Evolutionary conservation across 2,113 vertebrate genomes (phyloP).

Genomic region (Anas platyrhynchos): DNA sequence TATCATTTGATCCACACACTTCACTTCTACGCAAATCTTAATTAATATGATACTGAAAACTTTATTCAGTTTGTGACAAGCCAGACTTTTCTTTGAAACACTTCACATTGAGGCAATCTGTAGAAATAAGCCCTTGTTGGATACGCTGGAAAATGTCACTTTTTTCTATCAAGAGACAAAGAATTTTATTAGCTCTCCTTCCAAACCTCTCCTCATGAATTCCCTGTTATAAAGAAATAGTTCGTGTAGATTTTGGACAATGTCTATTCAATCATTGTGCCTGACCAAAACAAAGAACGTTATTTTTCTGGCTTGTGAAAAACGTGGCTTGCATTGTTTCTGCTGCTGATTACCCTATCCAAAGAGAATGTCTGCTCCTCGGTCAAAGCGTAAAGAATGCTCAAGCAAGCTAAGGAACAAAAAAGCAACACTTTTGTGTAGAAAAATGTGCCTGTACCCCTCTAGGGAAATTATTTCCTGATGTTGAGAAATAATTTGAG

Average conservation of each 20-base stretch:
- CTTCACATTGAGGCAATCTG: background rate
- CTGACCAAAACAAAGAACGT: slow-evolving; percentile 6
- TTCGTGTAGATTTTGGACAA: background rate
- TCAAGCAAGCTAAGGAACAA: background rate
- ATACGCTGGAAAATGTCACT: background rate
- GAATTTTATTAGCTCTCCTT: background rate
- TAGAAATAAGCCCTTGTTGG: background rate
- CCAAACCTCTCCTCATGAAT: background rate
- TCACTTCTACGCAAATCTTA: background rate
- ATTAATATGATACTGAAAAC: background rate
- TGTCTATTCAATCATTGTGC: background rate
- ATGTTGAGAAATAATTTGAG: background rate
- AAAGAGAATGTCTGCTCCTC: slow-evolving; percentile 42
- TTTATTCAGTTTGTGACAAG: background rate
- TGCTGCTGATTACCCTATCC: slow-evolving; percentile 35
- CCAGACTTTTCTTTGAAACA: background rate
- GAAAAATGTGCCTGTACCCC: background rate
- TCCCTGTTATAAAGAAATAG: background rate
- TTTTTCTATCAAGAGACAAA: slow-evolving; percentile 7
- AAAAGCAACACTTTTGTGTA: background rate
- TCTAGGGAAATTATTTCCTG: background rate
- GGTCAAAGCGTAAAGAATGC: background rate
- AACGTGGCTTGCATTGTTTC: slow-evolving; percentile 3
- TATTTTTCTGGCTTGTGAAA: slow-evolving; percentile 31
- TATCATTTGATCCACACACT: background rate